phyloP scores from a whole-genome alignment of 2,888 invertebrate genomes.

The Drosophila atripex region DNA sequence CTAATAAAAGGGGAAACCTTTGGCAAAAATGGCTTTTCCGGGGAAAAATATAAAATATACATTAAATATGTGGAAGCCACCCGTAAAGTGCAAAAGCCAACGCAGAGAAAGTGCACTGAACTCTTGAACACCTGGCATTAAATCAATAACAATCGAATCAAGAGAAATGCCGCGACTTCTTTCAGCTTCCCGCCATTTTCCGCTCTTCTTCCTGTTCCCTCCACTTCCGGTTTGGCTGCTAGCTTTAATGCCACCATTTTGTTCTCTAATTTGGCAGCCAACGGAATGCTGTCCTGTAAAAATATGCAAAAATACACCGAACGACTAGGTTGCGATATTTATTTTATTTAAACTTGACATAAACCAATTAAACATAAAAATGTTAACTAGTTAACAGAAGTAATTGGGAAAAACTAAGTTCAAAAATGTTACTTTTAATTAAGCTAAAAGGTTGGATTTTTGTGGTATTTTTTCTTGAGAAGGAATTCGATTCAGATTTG shows the following conservation, averaged over 20 bases:
- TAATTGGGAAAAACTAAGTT: too few relatives aligned
- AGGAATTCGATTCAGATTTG: conserved; percentile 4
- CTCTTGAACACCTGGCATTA: conserved; percentile 12
- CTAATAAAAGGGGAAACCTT: neutral
- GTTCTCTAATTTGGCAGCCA: conserved; percentile 73
- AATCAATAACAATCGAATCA: conserved; percentile 33
- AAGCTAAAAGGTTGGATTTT: neutral
- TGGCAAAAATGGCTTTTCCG: neutral
- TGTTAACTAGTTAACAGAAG: too few relatives aligned
- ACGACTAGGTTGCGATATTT: neutral
- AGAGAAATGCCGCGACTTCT: neutral
- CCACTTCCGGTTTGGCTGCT: neutral
- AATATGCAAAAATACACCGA: conserved; percentile 43
- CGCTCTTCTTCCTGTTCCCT: neutral
- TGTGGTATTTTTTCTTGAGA: neutral
- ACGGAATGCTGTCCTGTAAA: conserved; percentile 65
- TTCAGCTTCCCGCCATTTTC: conserved; percentile 1
- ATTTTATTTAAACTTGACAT: too few relatives aligned
- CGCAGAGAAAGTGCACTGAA: neutral
- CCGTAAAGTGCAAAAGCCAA: conserved; percentile 2
- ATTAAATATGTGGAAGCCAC: neutral
- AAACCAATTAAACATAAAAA: too few relatives aligned
- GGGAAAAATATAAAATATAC: neutral
- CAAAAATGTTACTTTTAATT: neutral
- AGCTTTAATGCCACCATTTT: conserved; percentile 43